Evolutionary conservation across 1,140 invertebrate species (phyloP), one percentile per base, ranked within the genome.

Genomic region (Pemphigus obesinymphae): DNA sequence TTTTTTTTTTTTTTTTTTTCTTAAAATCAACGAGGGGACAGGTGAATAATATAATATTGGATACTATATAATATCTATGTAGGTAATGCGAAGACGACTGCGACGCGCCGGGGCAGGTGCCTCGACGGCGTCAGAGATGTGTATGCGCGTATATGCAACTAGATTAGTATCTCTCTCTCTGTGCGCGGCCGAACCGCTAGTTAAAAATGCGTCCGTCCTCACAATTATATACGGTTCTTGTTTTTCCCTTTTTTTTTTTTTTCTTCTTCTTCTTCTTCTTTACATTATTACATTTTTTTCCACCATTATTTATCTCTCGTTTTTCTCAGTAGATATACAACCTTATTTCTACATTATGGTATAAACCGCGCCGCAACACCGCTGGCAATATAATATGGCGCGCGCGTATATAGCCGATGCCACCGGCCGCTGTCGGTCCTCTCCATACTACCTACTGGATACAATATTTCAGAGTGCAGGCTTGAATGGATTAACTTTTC

Each of bases 151-250:
- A 40, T 40, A 31, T 55, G 29, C 75, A 61, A 78, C 75, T 78
- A 78, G 75, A 78, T 78, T 43, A 61, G 75, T 78, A 78, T 78
- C 75, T 78, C 50, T 61, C n/a, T 70, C 10, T 70, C 40, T n/a
- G 6, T 13, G 40, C 15, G 31, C 11, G n/a, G 15, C 53, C 34
- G 34, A 76, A 58, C 73, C 75, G n/a, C 53, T 61, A 78, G 75
- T 78, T 78, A 78, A 78, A 76, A 78, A 78, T 26, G 55, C 43
- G 43, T 70, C 23, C 23, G 37, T 70, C 68, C 23, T 26, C 43
- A 72, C 68, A 48, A 70, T 72, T 48, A 72, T 72, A 31, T 34
- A 76, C 72, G 72, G 48, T 76, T 17, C 23, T 45, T 10, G 0
- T 15, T 31, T 29, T 61, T 5, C 31, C 43, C 26, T 31, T 13